Evolutionary conservation across 2,888 invertebrate genomes (phyloP).

Genomic region (Tinea trinotella): DNA sequence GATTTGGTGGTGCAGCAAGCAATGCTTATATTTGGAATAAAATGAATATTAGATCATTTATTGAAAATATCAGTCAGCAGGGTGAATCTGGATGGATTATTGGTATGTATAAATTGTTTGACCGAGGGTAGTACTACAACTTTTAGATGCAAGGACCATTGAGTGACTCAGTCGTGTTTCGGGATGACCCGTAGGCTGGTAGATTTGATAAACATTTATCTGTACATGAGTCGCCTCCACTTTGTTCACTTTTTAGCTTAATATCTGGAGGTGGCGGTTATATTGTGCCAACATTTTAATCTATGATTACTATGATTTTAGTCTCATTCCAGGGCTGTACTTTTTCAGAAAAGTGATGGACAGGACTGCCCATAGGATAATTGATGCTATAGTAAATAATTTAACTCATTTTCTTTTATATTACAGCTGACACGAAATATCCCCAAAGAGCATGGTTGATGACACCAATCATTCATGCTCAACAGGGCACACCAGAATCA

Average conservation of each 20-base stretch:
- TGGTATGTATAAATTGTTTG: constrained; percentile 33
- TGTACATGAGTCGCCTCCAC: too few relatives aligned
- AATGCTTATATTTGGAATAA: constrained; percentile 43
- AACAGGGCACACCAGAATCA: constrained; percentile 42
- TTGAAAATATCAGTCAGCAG: constrained; percentile 38
- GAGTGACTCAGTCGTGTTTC: too few relatives aligned
- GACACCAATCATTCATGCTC: constrained; percentile 41
- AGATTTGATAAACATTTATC: too few relatives aligned
- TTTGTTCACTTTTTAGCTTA: too few relatives aligned
- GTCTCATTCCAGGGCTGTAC: not conserved
- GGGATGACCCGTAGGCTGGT: too few relatives aligned
- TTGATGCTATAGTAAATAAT: not conserved
- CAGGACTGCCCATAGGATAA: too few relatives aligned
- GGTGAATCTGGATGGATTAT: constrained; percentile 45
- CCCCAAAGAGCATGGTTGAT: constrained; percentile 45
- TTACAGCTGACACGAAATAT: constrained; percentile 40
- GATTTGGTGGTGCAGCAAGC: constrained; percentile 40
- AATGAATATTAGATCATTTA: constrained; percentile 36
- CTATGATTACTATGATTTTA: too few relatives aligned
- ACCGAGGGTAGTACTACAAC: too few relatives aligned
- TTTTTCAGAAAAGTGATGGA: not conserved
- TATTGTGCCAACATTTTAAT: too few relatives aligned
- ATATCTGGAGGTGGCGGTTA: too few relatives aligned
- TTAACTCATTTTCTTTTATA: too few relatives aligned
- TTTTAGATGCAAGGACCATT: too few relatives aligned